Percentiles rank a stretch among this genome's conserved stretches.
phyloP scores from a whole-genome alignment of 1,140 invertebrate genomes.

The Ceratoteleas bidentatus region DNA sequence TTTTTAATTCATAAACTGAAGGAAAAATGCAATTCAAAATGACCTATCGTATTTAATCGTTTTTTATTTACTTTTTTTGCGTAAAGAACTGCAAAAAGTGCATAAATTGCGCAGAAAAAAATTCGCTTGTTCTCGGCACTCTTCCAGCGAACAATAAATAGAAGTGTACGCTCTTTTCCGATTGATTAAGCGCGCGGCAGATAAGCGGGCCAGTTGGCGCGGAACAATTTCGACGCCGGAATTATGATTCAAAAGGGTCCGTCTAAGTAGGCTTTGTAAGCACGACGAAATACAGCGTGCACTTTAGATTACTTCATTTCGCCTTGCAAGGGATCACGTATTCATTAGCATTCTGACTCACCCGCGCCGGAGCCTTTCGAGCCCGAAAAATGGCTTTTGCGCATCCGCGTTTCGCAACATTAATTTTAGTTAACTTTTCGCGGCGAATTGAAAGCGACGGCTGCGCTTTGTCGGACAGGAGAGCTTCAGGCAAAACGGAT shows the following conservation, averaged over 20 bases:
- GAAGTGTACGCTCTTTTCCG: constrained; percentile 3
- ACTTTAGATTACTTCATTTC: constrained; percentile 58
- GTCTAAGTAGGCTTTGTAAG: constrained; percentile 45
- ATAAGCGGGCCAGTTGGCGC: constrained; percentile 29
- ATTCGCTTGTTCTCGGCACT: background rate
- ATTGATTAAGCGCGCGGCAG: constrained; percentile 44
- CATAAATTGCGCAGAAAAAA: too few relatives aligned
- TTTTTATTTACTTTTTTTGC: too few relatives aligned
- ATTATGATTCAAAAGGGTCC: constrained; percentile 48
- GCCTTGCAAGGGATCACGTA: constrained; percentile 48
- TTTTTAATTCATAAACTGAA: too few relatives aligned
- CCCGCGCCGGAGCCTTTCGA: constrained; percentile 18
- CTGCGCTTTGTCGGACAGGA: too few relatives aligned
- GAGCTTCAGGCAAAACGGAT: too few relatives aligned
- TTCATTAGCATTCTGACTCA: constrained; percentile 64
- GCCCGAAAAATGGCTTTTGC: constrained; percentile 54
- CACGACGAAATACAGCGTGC: constrained; percentile 43
- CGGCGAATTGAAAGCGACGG: constrained; percentile 32
- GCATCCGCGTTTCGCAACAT: constrained; percentile 46
- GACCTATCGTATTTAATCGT: too few relatives aligned
- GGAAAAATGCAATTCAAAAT: too few relatives aligned
- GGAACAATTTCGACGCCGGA: constrained; percentile 40
- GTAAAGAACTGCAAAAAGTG: too few relatives aligned
- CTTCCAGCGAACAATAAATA: constrained; percentile 11
- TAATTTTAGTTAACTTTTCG: constrained; percentile 54